phyloP scores from a whole-genome alignment of 2,797 vertebrate species.

The Poeciliopsis paucimaculata region DNA sequence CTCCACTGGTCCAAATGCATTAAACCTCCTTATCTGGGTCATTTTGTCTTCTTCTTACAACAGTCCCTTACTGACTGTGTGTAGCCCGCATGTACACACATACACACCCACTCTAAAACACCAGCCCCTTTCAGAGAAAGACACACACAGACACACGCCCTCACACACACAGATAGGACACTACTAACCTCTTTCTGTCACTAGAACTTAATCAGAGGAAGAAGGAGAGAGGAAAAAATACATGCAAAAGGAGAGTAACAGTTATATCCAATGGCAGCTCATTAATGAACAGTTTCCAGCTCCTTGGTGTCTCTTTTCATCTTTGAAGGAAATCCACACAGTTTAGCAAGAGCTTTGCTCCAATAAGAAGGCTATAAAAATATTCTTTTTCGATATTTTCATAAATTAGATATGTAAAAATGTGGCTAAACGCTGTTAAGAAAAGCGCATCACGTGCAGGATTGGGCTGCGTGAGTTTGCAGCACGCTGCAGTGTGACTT shows the following conservation, averaged over 20 bases:
- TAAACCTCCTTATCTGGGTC: conserved; percentile 74
- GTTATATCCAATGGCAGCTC: conserved; percentile 39
- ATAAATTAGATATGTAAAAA: conserved; percentile 10
- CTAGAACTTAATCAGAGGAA: conserved; percentile 63
- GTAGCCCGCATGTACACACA: conserved; percentile 5
- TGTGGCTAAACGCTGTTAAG: not conserved
- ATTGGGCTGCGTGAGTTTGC: conserved; percentile 16
- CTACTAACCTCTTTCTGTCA: conserved; percentile 81
- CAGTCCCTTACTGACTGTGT: conserved; percentile 33
- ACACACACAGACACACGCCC: conserved; percentile 2
- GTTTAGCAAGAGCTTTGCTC: conserved; percentile 21
- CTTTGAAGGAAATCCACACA: conserved; percentile 19
- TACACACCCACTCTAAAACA: conserved; percentile 16
- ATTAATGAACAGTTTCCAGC: conserved; percentile 33
- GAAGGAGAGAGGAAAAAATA: conserved; percentile 19
- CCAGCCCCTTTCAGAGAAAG: conserved; percentile 3
- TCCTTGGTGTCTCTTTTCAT: conserved; percentile 36
- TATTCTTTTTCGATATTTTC: not conserved
- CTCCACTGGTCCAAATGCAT: conserved; percentile 65
- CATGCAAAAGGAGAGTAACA: conserved; percentile 38
- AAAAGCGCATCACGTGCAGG: not conserved
- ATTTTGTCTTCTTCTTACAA: conserved; percentile 63
- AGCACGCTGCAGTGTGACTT: conserved; percentile 28
- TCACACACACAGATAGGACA: conserved; percentile 41
- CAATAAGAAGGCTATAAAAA: not conserved